Evolutionary conservation across 2,888 invertebrate genomes (phyloP).

Genomic region (Chaitophorus viminalis): DNA sequence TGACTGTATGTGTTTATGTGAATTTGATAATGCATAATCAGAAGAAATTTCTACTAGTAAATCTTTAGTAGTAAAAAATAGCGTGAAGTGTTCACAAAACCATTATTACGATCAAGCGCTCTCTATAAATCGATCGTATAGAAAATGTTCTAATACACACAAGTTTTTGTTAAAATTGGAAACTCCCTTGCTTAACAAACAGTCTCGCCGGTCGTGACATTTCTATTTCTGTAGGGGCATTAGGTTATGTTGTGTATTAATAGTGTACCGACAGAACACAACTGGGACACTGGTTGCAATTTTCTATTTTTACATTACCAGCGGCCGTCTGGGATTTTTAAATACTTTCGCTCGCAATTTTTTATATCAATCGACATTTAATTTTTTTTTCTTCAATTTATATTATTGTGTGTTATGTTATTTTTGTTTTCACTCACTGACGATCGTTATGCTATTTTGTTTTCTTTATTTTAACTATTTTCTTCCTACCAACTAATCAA

Average conservation of each 20-base stretch:
- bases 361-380: constrained; percentile 23
- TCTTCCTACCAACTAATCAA: background rate
- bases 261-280: constrained; percentile 59
- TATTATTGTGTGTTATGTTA: background rate
- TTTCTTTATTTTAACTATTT: background rate
- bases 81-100: background rate
- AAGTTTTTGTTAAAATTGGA: constrained; percentile 32
- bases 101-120: background rate
- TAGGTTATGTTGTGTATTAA: constrained; percentile 60
- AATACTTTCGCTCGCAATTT: constrained; percentile 21
- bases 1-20: background rate
- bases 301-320: constrained; percentile 60
- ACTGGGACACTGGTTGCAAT: constrained; percentile 61
- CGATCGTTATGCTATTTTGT: background rate
- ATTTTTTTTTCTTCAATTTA: background rate
- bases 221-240: constrained; percentile 61
- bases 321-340: constrained; percentile 59
- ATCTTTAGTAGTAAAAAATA: background rate
- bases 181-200: constrained; percentile 4
- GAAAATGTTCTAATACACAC: background rate
- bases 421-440: background rate
- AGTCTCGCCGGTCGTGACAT: constrained; percentile 39
- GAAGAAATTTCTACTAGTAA: background rate
- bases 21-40: background rate
- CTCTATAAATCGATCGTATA: background rate